Evolutionary conservation across 2,113 vertebrate species (phyloP), one percentile per base, ranked within the genome.

Genomic region (Emydocephalus ijimae): DNA sequence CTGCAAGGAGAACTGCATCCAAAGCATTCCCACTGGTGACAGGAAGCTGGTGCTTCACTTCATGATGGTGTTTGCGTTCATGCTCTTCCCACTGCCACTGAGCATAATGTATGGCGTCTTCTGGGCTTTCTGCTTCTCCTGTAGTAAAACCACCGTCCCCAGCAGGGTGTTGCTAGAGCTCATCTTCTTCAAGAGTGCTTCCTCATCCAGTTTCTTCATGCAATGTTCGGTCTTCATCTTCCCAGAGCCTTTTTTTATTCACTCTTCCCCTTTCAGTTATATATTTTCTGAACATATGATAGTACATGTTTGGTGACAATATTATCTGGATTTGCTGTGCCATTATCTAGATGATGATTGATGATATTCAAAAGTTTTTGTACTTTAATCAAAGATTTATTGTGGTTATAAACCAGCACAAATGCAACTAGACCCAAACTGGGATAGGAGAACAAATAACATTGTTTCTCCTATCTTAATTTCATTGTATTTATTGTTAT

Each of bases 51-150:
- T 3, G 34, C 1, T 59, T 97, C 96, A 97, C 91, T 97, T 97
- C 91, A 96, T 97, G 94, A 97, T 97, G 93, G 97, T 97, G 94
- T 97, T 97, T 94, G 48, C 8, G 8, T 99, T 99, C 98, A 99
- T 99, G 97, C 99, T 99, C 96, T 99, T 99, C 39, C 98, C 98
- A 2, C 98, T 98, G 52, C 99, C 99, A 5, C 99, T 99, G 24
- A 99, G 98, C 52, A 99, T 98, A 2, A 99, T 98, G 95, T 99
- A 99, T 0, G 98, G 98, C 0, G 98, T 99, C 96, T 99, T 99
- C 97, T 99, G 99, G 15, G 99, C 98, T 94, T 99, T 99, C 96
- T 99, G 98, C 93, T 99, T 99, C 96, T 99, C 99, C 95, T 99
- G 99, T n/a, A 99, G 98, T 96, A 99, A 89, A 0, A 98, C 98